Evolutionary conservation across 2,888 invertebrate genomes (phyloP).

Genomic region (Catocala sponsa): DNA sequence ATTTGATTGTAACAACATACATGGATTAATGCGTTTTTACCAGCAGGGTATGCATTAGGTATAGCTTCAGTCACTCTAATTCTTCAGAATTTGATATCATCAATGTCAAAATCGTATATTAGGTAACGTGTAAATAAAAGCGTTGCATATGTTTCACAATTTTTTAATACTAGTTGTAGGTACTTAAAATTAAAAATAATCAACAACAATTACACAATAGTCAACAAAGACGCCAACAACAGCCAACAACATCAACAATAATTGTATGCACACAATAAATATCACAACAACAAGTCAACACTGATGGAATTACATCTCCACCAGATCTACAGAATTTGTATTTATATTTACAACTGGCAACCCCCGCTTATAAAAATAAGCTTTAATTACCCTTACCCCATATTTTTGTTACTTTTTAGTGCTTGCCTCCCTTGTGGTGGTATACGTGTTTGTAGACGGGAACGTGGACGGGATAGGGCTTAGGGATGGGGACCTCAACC

Average conservation of each 20-base stretch:
- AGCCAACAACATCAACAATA: constrained; percentile 68
- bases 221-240: constrained; percentile 84
- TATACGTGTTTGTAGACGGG: constrained; percentile 93
- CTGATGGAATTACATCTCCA: constrained; percentile 73
- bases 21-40: too few relatives aligned
- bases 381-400: constrained; percentile 27
- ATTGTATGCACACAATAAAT: constrained; percentile 85
- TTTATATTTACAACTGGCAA: constrained; percentile 77
- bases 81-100: too few relatives aligned
- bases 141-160: constrained; percentile 22
- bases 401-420: constrained; percentile 64
- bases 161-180: constrained; percentile 37
- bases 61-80: too few relatives aligned
- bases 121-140: constrained; percentile 7
- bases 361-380: constrained; percentile 55
- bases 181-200: constrained; percentile 64
- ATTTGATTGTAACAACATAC: too few relatives aligned
- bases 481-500: constrained; percentile 91
- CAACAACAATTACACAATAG: constrained; percentile 84
- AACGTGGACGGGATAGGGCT: constrained; percentile 92
- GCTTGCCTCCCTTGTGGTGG: constrained; percentile 88
- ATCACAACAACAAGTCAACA: constrained; percentile 80
- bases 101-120: background rate
- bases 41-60: too few relatives aligned
- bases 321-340: constrained; percentile 71